These are phyloP conservation scores for Vanacampus margaritifer DNA, from an alignment of 2,113 vertebrate species.

Conservation along the genomic window DNA sequence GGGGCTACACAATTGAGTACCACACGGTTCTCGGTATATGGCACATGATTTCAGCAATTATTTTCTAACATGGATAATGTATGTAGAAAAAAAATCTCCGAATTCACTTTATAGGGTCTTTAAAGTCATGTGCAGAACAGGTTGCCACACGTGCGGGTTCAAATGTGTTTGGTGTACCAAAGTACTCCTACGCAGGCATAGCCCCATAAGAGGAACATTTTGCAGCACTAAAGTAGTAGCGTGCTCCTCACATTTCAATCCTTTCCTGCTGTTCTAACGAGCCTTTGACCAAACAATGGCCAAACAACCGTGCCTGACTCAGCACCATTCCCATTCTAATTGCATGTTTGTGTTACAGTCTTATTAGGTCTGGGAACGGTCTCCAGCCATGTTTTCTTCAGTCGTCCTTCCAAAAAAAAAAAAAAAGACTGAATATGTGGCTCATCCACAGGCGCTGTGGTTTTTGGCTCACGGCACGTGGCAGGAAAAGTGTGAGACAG, in stretches of 20 bases:
- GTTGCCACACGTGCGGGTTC: background rate
- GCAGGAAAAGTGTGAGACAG: constrained; percentile 37
- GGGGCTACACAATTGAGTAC: too few relatives aligned
- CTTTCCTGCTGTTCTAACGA: constrained; percentile 27
- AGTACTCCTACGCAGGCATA: background rate
- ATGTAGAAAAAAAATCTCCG: too few relatives aligned
- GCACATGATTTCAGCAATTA: too few relatives aligned
- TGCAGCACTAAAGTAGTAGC: background rate
- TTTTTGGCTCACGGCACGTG: constrained; percentile 34
- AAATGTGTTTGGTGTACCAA: background rate
- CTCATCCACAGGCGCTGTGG: constrained; percentile 46
- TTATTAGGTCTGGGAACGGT: constrained; percentile 45
- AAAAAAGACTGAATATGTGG: constrained; percentile 54
- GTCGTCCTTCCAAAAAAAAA: background rate
- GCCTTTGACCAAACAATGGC: constrained; percentile 53
- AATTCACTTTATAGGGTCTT: background rate
- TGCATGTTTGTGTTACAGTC: constrained; percentile 61
- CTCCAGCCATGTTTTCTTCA: constrained; percentile 44
- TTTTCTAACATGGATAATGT: too few relatives aligned
- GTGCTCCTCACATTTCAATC: background rate
- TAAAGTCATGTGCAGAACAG: too few relatives aligned
- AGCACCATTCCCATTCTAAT: constrained; percentile 58
- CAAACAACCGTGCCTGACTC: constrained; percentile 46
- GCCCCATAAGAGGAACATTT: background rate
- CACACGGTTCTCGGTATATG: too few relatives aligned